Conservation (phyloP, 1,140 invertebrate species). For the Drosophila sp. region DNA sequence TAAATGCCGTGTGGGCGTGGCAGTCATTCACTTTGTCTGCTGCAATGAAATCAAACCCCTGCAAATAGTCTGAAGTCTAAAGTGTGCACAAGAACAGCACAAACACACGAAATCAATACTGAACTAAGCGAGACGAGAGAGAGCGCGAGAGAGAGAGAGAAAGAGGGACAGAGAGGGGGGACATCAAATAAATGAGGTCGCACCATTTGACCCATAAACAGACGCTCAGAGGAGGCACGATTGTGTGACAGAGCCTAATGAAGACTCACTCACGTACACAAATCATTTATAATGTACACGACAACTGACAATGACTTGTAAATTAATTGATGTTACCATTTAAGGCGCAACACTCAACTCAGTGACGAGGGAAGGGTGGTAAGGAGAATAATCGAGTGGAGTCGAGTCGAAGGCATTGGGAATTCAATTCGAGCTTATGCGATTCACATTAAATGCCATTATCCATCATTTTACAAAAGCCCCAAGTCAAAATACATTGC, state of each 20-base stretch:
- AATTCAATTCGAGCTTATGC: constrained; percentile 53
- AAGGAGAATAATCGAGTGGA: too few species aligned
- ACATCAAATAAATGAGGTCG: constrained; percentile 64
- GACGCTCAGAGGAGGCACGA: constrained; percentile 10
- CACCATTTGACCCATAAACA: constrained; percentile 74
- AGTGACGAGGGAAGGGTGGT: neutral
- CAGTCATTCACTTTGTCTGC: constrained; percentile 48
- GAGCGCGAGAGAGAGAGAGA: too few species aligned
- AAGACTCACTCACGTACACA: constrained; percentile 58
- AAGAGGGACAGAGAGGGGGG: neutral
- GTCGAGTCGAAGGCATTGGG: constrained; percentile 16
- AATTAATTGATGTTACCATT: constrained; percentile 79
- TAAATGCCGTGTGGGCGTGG: constrained; percentile 13
- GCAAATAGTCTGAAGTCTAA: constrained; percentile 68
- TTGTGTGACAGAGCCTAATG: constrained; percentile 34
- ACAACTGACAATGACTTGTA: constrained; percentile 80
- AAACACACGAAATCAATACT: constrained; percentile 5
- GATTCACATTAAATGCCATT: constrained; percentile 75
- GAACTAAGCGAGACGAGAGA: neutral
- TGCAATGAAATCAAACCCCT: constrained; percentile 75
- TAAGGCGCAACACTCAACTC: constrained; percentile 51
- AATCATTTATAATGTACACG: constrained; percentile 80
- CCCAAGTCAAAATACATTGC: constrained; percentile 77
- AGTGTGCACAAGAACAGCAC: constrained; percentile 11
- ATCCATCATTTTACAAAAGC: constrained; percentile 74